Evolutionary conservation across 2,113 vertebrate genomes (phyloP).

Genomic region (Haliaeetus leucogaster): DNA sequence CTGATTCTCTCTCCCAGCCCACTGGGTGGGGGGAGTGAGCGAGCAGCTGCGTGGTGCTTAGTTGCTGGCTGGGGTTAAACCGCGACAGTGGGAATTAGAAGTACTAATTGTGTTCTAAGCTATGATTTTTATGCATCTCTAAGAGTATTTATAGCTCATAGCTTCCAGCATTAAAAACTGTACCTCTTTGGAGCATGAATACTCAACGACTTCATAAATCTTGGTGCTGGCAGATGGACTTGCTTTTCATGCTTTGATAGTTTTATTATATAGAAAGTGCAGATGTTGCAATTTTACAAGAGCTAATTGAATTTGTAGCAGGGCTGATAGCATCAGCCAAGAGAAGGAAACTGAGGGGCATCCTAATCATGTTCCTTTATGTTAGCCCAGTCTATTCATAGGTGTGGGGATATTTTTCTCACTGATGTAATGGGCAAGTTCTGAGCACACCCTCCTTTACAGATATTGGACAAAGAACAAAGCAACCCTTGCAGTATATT

Average conservation of each 20-base stretch:
- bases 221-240: background rate
- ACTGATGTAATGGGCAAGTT: background rate
- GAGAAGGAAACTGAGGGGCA: background rate
- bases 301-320: conserved; percentile 5
- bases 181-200: background rate
- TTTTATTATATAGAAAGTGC: conserved; percentile 36
- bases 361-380: background rate
- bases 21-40: no score
- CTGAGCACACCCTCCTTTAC: background rate
- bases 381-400: background rate
- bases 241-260: conserved; percentile 20
- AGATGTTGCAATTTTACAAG: conserved; percentile 34
- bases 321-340: background rate
- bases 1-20: no score
- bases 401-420: background rate
- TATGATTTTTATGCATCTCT: background rate
- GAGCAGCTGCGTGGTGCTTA: no score
- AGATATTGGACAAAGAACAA: background rate
- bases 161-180: conserved; percentile 18
- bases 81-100: background rate
- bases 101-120: background rate
- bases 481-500: background rate
- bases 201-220: conserved; percentile 29
- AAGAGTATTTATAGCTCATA: conserved; percentile 7
- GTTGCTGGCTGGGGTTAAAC: no score